Evolutionary conservation across 1,140 invertebrate genomes (phyloP), one percentile per base, ranked within the genome.

Genomic region (Drosophila nebulosa): DNA sequence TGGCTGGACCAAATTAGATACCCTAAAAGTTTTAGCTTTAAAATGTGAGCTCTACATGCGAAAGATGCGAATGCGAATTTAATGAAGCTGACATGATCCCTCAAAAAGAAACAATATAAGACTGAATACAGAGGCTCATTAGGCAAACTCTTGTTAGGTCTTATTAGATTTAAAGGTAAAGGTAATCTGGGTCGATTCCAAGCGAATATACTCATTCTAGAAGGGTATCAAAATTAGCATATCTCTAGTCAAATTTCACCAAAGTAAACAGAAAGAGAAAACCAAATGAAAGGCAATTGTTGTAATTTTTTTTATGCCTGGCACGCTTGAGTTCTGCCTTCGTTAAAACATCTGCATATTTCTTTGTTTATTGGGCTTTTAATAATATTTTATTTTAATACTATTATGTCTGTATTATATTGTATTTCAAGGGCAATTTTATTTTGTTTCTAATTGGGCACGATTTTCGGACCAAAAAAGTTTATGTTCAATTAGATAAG

Each of bases 401-500:
- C 57, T 30, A 53, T 27, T 53, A n/a, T 14, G 46, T 14, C 26
- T 18, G 46, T 14, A 14, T 18, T 9, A 14, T 36, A 59, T 27
- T 35, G 24, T 26, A 61, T 55, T 18, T n/a, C 7, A 30, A 39
- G 22, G 22, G 14, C 12, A 36, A 7, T 21, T 26, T 52, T 36
- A 24, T n/a, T 27, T 22, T 30, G 24, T 12, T 59, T 55, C 55
- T 46, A 86, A 84, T 86, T 80, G 78, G 36, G 16, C 81, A 85
- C 80, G 81, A 74, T 67, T 63, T 63, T 53, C 4, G 21, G 24
- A 1, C 39, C 55, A 50, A 39, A 80, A 73, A 77, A 74, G 56
- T 81, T 86, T 78, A 86, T 76, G 60, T 62, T 60, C 26, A 78
- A 85, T 85, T 85, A 63, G 62, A 9, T 64, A 64, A 67, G 50